Evolutionary conservation across 2,888 invertebrate species (phyloP), one percentile per base, ranked within the genome.

Genomic region (Pyrrhosoma nymphula): DNA sequence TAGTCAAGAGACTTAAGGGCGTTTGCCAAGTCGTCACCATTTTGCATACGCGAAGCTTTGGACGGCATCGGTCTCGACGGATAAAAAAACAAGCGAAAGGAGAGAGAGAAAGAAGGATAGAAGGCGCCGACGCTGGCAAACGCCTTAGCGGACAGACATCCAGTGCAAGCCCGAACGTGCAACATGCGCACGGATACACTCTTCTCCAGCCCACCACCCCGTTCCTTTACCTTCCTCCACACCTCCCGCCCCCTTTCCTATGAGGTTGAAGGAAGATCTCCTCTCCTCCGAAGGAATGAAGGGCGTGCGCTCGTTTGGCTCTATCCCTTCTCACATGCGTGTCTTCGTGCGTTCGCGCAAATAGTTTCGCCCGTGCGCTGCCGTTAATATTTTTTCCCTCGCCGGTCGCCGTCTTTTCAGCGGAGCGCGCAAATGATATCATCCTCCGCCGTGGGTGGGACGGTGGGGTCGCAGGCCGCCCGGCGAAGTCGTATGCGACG

Each of bases 391-490:
- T 82, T 91, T 63, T 47, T 35, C 39, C 56, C n/a, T 8, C 56
- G 26, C 55, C 39, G 30, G 35, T 23, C 60, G n/a, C 90, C 30
- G 82, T 26, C 35, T 26, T 82, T 35, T 56, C 89, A 89, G 55
- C 47, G 89, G 55, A 63, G 60, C 63, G 63, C 63, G 39, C 69
- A 93, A 82, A 93, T 93, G 93, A 93, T 93, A 93, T 93, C 93
- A 93, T 93, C 69, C 75, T 26, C 55, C 69, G 16, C 60, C 60
- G 93, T 93, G 93, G 93, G 93, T 93, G 93, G 93, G 93, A 69
- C 69, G 63, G 39, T 47, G 47, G 47, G 8, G 47, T 47, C 47
- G 47, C 47, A 47, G 47, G 47, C 47, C 47, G 47, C 47, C 47
- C 47, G 69, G 30, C 82, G 82, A 26, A 26, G 82, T 14, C 35